These are phyloP conservation scores for Actinia tenebrosa DNA, from an alignment of 64 coral and sea anemone species.

Conservation along the genomic window DNA sequence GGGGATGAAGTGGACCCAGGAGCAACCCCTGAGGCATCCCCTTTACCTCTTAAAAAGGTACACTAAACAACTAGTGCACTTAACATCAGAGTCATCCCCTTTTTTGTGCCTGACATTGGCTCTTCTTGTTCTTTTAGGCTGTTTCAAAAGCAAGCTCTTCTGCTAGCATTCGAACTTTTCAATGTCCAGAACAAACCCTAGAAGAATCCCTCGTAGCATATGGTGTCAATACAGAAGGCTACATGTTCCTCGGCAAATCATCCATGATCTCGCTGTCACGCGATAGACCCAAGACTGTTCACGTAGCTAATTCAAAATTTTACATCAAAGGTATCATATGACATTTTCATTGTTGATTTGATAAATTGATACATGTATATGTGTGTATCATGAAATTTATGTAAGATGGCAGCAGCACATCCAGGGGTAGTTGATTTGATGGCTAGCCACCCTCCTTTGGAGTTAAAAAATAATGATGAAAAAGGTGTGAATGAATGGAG, in stretches of 20 bases:
- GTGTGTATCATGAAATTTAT: too few relatives aligned
- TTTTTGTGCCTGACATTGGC: neutral
- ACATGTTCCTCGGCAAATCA: conserved; percentile 71
- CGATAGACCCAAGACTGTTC: conserved; percentile 58
- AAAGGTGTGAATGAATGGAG: too few relatives aligned
- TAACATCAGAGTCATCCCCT: too few relatives aligned
- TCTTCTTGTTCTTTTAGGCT: conserved; percentile 16
- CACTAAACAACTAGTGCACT: too few relatives aligned
- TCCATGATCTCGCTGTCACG: conserved; percentile 46
- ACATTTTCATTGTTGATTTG: too few relatives aligned
- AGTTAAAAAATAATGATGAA: too few relatives aligned
- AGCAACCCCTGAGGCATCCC: conserved; percentile 64
- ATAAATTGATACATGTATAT: too few relatives aligned
- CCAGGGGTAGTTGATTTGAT: too few relatives aligned
- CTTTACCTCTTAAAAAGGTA: conserved; percentile 78
- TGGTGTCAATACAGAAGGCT: conserved; percentile 89
- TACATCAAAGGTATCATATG: conserved; percentile 77
- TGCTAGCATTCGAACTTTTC: conserved; percentile 74
- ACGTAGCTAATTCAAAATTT: conserved; percentile 98
- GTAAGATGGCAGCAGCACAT: too few relatives aligned
- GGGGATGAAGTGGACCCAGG: conserved; percentile 77
- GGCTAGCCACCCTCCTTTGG: too few relatives aligned
- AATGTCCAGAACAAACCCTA: conserved; percentile 76
- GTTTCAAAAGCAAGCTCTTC: conserved; percentile 53
- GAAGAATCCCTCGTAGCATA: conserved; percentile 77